These are phyloP conservation scores for Pachyrhynchus sulphureomaculatus DNA, from an alignment of 1,140 invertebrate species.

Conservation along the genomic window DNA sequence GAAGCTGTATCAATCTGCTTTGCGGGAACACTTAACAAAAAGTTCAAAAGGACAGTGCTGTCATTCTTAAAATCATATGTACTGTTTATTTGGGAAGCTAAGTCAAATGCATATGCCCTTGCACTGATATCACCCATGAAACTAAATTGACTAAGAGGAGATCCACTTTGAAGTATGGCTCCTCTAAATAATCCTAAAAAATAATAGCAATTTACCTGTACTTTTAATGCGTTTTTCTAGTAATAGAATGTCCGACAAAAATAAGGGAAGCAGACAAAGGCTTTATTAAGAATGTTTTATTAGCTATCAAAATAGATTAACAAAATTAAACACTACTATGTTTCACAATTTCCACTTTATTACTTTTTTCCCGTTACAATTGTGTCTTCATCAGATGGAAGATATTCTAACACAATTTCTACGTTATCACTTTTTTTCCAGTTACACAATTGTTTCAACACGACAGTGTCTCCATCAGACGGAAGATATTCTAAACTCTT, in stretches of 20 bases:
- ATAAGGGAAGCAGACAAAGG: background rate
- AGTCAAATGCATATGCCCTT: slow-evolving; percentile 19
- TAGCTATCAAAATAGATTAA: too few relatives aligned
- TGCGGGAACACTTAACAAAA: slow-evolving; percentile 9
- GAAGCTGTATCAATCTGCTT: slow-evolving; percentile 22
- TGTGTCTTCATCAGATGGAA: too few relatives aligned
- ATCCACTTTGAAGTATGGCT: slow-evolving; percentile 75
- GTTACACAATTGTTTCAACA: too few relatives aligned
- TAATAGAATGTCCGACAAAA: background rate
- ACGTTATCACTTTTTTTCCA: too few relatives aligned
- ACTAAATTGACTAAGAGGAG: slow-evolving; percentile 57
- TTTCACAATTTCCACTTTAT: too few relatives aligned
- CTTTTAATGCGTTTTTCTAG: background rate
- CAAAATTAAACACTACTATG: too few relatives aligned
- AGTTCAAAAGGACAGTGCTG: slow-evolving; percentile 6
- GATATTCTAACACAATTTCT: too few relatives aligned
- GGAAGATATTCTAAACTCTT: too few relatives aligned
- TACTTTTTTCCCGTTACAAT: too few relatives aligned
- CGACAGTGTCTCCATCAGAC: too few relatives aligned
- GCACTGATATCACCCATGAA: slow-evolving; percentile 25
- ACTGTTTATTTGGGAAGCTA: slow-evolving; percentile 14
- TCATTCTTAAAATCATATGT: slow-evolving; percentile 12
- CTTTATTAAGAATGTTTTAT: too few relatives aligned
- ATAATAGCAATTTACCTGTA: too few relatives aligned
- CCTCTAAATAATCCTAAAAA: slow-evolving; percentile 63